Evolutionary conservation across 2,797 vertebrate genomes (phyloP), one percentile per base, ranked within the genome.

Genomic region (Poecilia wingei): DNA sequence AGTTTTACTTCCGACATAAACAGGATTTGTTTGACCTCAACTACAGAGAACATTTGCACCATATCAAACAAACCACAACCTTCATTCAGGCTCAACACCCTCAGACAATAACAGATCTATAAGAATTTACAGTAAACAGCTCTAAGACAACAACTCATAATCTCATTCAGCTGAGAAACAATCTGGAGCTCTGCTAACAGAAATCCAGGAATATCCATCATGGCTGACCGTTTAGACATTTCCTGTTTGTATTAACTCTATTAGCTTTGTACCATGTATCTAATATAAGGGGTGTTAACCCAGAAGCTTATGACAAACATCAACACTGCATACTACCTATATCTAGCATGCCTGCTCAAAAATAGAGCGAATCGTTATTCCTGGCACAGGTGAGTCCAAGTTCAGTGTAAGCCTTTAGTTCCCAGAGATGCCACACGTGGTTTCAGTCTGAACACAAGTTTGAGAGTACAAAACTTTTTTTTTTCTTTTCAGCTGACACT

Each of bases 351-450:
- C 47, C 31, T 71, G 77, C 33, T 64, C 8, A 46, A 79, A 16
- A 87, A 90, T 85, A 91, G 72, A 77, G 39, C 33, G n/a, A 28
- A 78, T 83, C 83, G 80, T 72, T 53, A 77, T 55, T 76, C 36
- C 10, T 47, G 85, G 79, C 75, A 74, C 3, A 80, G 72, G 49
- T 39, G 75, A 72, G 77, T 41, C 59, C 33, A 36, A 10, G 70
- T 55, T 53, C 69, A 68, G 33, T 2, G 36, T 68, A 68, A 68
- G 64, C 36, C 64, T 68, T 39, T 41, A 41, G 20, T 68, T 22
- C 66, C 41, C 49, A 72, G 73, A 51, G 78, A 71, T 31, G 25
- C 57, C 64, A 46, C 53, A n/a, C 78, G 76, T 87, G 76, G 76
- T 82, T 80, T 84, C 77, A 86, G 83, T 81, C 66, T 12, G 43